Evolutionary conservation across 37 sponge, comb jelly and placozoan species (phyloP), one percentile per base, ranked within the genome.

Genomic region (Aplysina aerophoba): DNA sequence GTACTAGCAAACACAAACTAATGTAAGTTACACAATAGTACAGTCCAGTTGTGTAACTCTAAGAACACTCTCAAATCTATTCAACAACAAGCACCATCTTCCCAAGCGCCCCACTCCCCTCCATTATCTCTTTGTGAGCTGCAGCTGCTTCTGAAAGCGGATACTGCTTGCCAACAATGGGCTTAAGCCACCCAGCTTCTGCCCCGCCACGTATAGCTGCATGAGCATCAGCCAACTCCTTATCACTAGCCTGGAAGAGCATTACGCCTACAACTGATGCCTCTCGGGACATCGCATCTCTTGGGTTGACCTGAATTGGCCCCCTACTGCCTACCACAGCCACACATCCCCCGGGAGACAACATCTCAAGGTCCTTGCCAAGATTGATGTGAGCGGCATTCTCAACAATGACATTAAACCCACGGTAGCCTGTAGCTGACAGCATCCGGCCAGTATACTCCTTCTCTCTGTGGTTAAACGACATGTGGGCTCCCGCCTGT

Each of bases 331-430:
- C 97, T 27, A 96, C 89, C 15, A 96, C 84, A 0, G 67, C 84
- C 19, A 96, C 90, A 78, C 90, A 84, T 0, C 97, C 97, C 13
- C 84, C 83, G 4, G 17, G 31, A 17, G 90, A 86, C 44, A 94
- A 73, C 59, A 96, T 62, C 17, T 58, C 44, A 11, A 96, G 88
- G 72, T 96, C 97, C 20, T 65, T 78, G 0, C 85, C 92, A 15
- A 96, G 81, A 67, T 96, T 93, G 11, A 91, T 84, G 59, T 96
- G 89, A 30, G 94, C 89, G 15, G 92, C 88, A 81, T 88, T 96
- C 38, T 96, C 97, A 15, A 96, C 55, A 63, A 96, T 87, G 14
- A 94, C 81, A 85, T 96, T 80, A 33, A 59, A 30, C 0, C 75
- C 64, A 17, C 39, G 44, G 6, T 71, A 83, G 22, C 59, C 80